A percentile compares a stretch with the other conserved stretches of the same genome.
These are phyloP conservation scores for Parazoanthus darwini DNA, from an alignment of 92 coral and sea anemone genomes.

Conservation along the genomic window DNA sequence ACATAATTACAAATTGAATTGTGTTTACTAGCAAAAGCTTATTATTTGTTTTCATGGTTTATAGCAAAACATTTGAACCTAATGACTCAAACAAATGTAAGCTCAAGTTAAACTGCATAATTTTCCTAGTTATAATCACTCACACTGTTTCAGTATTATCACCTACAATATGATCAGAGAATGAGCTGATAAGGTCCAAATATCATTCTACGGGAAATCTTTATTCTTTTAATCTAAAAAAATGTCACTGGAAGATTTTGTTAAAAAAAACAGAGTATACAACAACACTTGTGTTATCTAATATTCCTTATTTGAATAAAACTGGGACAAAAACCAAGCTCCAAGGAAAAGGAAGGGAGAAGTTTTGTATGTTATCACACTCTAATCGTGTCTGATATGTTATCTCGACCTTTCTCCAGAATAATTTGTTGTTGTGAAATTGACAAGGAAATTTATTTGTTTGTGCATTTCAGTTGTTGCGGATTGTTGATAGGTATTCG, in stretches of 20 bases:
- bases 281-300: not conserved
- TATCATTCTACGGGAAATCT: conserved; percentile 1
- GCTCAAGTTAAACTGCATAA: not conserved
- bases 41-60: conserved; percentile 12
- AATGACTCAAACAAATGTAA: conserved; percentile 21
- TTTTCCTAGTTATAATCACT: not conserved
- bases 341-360: conserved; percentile 6
- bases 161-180: not conserved
- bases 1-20: conserved; percentile 6
- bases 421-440: conserved; percentile 43
- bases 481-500: not conserved
- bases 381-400: conserved; percentile 35
- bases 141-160: conserved; percentile 9
- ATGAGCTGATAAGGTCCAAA: conserved; percentile 5
- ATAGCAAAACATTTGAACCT: not conserved
- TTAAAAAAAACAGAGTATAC: not conserved
- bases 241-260: not conserved
- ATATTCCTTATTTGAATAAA: not conserved
- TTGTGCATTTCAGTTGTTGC: conserved; percentile 15
- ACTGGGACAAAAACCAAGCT: conserved; percentile 5
- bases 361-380: conserved; percentile 42
- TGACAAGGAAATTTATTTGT: conserved; percentile 32
- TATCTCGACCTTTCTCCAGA: conserved; percentile 23
- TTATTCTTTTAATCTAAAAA: conserved; percentile 7
- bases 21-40: conserved; percentile 15